These are phyloP conservation scores for Dermatemys mawii DNA, from an alignment of 2,113 vertebrate species.

Conservation along the genomic window DNA sequence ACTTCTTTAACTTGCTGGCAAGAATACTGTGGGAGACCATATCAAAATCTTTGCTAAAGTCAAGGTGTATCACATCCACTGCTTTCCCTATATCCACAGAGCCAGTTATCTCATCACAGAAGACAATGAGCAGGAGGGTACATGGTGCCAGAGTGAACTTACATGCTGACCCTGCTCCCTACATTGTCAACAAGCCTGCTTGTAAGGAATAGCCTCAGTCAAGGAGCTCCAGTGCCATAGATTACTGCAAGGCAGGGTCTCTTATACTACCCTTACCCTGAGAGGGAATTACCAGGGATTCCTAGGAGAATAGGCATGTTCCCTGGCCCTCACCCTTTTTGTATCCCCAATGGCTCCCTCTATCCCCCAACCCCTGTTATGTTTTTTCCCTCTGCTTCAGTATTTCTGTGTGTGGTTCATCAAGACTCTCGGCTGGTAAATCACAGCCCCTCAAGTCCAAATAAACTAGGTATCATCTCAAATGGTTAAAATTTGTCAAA, in stretches of 20 bases:
- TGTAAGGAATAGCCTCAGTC: background rate
- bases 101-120: background rate
- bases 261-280: background rate
- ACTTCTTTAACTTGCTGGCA: no score
- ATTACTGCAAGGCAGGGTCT: background rate
- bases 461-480: background rate
- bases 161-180: background rate
- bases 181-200: background rate
- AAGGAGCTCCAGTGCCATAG: background rate
- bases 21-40: no score
- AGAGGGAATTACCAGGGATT: background rate
- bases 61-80: no score
- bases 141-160: background rate
- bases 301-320: background rate
- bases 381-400: background rate
- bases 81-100: no score
- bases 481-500: background rate
- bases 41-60: no score
- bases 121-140: background rate
- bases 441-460: background rate
- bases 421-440: background rate
- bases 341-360: background rate
- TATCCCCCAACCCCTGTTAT: background rate
- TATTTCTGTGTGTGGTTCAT: background rate
- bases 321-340: background rate